Base-by-base conservation (phyloP, 2,797 vertebrate species). In the Hypotaenidia philippensis region DNA sequence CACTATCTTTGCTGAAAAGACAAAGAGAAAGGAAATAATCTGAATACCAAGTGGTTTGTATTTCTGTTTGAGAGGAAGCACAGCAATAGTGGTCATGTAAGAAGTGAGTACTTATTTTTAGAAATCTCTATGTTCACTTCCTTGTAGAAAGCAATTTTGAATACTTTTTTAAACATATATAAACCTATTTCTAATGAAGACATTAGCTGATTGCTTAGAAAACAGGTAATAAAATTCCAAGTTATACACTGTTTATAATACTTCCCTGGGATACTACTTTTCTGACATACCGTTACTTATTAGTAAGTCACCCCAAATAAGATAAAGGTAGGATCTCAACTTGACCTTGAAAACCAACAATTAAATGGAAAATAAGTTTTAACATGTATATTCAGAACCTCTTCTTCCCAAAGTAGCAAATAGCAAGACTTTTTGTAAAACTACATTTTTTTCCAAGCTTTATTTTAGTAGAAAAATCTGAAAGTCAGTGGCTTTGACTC, bases 1-100 rank as follows among this genome's bases (percentile, higher is more conserved):
- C 92, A 99, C 98, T 97, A 99, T 99, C 98, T 99, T 99, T 94
- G 99, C 99, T 99, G 97, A 89, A 98, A 98, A 84, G 56, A 96
- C 10, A 84, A 84, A 82, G 94, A 89, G 57, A 96, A 63, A 14
- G 60, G 14, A 89, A 61, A 55, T 63, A 53, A 93, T 7, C 70
- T n/a, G 29, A 96, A 87, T 60, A 45, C 18, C 14, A 72, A 29
- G 7, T 19, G 15, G 38, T 47, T 70, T 1, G 1, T 38, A 68
- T 60, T 81, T 80, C 40, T 38, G 6, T 71, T 88, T 55, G 77
- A 91, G 31, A 55, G n/a, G 1, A 80, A 85, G 27, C 19, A 52
- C 11, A 69, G 19, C 9, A 89, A 29, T 59, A 72, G 75, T 0
- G 0, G 10, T 23, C 4, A 57, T 4, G 3, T 25, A 83, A 55